Base-by-base conservation (phyloP, 2,797 vertebrate species). In the Schizopygopsis malacanthus region DNA sequence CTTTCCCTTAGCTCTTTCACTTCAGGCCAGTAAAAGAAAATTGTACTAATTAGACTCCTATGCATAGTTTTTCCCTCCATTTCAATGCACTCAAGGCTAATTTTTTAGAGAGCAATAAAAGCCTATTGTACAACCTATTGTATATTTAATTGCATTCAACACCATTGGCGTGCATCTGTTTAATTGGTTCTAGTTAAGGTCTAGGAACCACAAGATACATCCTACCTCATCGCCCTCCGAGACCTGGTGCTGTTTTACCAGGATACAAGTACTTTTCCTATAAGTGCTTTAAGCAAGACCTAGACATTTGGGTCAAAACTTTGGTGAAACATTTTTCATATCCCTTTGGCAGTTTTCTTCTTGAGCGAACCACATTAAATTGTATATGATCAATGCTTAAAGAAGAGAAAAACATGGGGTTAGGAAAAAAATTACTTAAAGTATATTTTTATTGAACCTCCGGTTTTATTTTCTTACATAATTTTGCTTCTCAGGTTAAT, bases 131-230 rank as follows among this genome's bases (percentile, higher is more conserved):
- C 47, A 77, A 13, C 56, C 11, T 78, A 82, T 59, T 25, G 43
- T 54, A 63, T 41, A 77, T 85, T 83, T 80, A 79, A 88, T 83
- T 83, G 81, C 37, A 37, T 76, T 59, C 39, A 80, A 25, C 79
- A 45, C 65, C 1, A n/a, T 78, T 84, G 85, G 54, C 15, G 73
- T 85, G 87, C 89, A 88, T 87, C 83, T 81, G 86, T 65, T 86
- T 86, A 90, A 87, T 84, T 87, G 85, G 70, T 79, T 82, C 69
- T 56, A 71, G 82, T 61, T 70, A n/a, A 75, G 79, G 50, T 86
- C 61, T 41, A 67, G 50, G 71, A 81, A 56, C 45, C 65, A 79
- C 82, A 76, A 83, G 80, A 84, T 52, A n/a, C 54, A 45, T 67
- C 81, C 67, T 86, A 22, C 63, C 52, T 72, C 50, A 56, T 2